Percentiles rank a stretch among this genome's conserved stretches.
Conservation (phyloP, 2,797 vertebrate species). For the Dipus sagitta region DNA sequence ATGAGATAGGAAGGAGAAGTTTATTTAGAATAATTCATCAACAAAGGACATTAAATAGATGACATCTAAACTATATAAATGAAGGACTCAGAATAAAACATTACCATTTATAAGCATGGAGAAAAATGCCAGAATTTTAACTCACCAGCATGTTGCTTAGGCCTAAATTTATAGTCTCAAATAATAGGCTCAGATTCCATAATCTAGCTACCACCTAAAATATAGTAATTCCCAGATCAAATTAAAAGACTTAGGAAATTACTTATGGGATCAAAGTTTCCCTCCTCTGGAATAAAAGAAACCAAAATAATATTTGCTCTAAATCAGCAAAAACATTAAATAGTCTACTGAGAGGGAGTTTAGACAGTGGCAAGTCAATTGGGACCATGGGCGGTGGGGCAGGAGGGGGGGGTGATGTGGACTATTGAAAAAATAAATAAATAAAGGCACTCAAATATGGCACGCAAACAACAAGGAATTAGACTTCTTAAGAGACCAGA, state of each 20-base stretch:
- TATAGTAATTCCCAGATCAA: conserved; percentile 38
- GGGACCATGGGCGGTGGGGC: not conserved
- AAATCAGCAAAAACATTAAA: conserved; percentile 70
- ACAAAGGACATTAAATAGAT: not conserved
- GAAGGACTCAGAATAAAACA: not conserved
- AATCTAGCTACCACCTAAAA: not conserved
- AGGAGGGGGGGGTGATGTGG: conserved; percentile 1
- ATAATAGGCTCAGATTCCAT: conserved; percentile 1
- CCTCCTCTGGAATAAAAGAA: conserved; percentile 47
- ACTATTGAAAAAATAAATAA: conserved; percentile 27
- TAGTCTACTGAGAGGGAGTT: conserved; percentile 35
- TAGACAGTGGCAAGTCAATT: conserved; percentile 50
- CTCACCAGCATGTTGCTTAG: not conserved
- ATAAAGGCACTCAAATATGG: not conserved
- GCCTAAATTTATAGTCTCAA: conserved; percentile 21
- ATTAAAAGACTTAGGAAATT: conserved; percentile 55
- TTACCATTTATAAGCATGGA: not conserved
- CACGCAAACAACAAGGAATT: conserved; percentile 37
- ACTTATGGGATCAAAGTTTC: conserved; percentile 62
- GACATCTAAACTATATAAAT: not conserved
- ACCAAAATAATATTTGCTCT: conserved; percentile 61
- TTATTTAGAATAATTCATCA: not conserved
- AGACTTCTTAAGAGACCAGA: conserved; percentile 29
- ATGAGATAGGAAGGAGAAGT: not conserved
- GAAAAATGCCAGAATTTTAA: not conserved